Evolutionary conservation across 2,113 vertebrate genomes (phyloP), one percentile per base, ranked within the genome.

Genomic region (Sapajus apella): DNA sequence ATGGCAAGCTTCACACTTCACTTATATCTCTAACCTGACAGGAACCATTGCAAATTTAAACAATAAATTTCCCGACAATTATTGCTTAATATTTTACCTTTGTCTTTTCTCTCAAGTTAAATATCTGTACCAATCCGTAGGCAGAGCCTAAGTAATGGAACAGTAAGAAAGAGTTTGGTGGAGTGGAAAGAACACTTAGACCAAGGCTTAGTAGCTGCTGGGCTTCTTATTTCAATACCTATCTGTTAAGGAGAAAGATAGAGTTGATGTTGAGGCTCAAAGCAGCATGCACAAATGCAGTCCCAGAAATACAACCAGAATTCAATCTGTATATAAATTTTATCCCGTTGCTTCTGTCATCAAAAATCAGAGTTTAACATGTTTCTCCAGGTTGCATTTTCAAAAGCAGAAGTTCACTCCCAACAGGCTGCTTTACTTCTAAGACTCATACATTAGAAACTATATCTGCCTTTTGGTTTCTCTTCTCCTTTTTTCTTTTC

Each of bases 101-200:
- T 77, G n/a, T 83, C 18, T 87, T 66, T 91, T 85, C 10, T 58
- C 55, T 80, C 12, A 97, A 73, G 23, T 87, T 87, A 91, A 91
- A 61, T 80, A 73, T 56, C 21, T 94, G 30, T 13, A 35, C 5
- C 25, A 94, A 23, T 14, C 18, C n/a, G 40, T 6, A 86, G 17
- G n/a, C 16, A 77, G 18, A 94, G 6, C 4, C 2, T 45, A 81
- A 81, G 13, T 23, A 86, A 70, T 9, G 23, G n/a, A 84, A 21
- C 52, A 92, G 20, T 61, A 40, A 89, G 20, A 93, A 20, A 87
- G 27, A 96, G 5, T 68, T 35, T 68, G 27, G 27, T 16, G 9
- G n/a, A 13, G 10, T n/a, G 13, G 40, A 81, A 89, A 40, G n/a
- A 52, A 45, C 21, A 80, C 35, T 64, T 73, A 2, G 14, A 37